A percentile compares a stretch with the other conserved stretches of the same genome.
These are phyloP conservation scores for Chironomus striatipennis DNA, from an alignment of 1,140 invertebrate genomes.

Conservation along the genomic window DNA sequence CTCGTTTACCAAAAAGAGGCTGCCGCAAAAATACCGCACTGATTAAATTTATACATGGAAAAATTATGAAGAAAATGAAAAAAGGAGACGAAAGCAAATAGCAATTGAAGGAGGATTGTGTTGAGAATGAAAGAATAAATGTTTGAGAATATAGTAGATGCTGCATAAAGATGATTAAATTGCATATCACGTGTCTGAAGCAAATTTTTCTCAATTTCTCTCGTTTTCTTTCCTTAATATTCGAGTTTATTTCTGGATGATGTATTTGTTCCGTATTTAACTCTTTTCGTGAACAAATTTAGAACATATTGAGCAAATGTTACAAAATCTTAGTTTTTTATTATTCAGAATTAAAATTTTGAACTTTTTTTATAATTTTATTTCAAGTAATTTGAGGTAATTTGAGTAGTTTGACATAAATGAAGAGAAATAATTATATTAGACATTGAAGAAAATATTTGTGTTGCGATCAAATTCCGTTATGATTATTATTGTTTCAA, in stretches of 20 bases:
- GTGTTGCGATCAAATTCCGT: too few relatives aligned
- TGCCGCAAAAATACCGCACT: background rate
- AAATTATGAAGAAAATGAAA: background rate
- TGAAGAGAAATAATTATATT: too few relatives aligned
- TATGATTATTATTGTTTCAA: too few relatives aligned
- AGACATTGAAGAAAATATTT: too few relatives aligned
- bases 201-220: background rate
- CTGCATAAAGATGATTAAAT: conserved; percentile 5
- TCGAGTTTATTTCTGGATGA: background rate
- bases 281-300: background rate
- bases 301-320: too few relatives aligned
- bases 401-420: too few relatives aligned
- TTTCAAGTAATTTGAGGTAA: too few relatives aligned
- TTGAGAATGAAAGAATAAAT: conserved; percentile 1
- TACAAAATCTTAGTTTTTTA: too few relatives aligned
- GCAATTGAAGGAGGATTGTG: conserved; percentile 17
- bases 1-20: background rate
- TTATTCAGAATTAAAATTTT: too few relatives aligned
- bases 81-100: background rate
- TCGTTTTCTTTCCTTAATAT: background rate
- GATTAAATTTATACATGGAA: conserved; percentile 9
- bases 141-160: background rate
- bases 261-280: background rate
- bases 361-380: too few relatives aligned
- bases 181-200: conserved; percentile 5